Percentiles rank a stretch among this genome's conserved stretches.
Conservation (phyloP, 2,888 invertebrate species). For the Lydus trimaculatus region DNA sequence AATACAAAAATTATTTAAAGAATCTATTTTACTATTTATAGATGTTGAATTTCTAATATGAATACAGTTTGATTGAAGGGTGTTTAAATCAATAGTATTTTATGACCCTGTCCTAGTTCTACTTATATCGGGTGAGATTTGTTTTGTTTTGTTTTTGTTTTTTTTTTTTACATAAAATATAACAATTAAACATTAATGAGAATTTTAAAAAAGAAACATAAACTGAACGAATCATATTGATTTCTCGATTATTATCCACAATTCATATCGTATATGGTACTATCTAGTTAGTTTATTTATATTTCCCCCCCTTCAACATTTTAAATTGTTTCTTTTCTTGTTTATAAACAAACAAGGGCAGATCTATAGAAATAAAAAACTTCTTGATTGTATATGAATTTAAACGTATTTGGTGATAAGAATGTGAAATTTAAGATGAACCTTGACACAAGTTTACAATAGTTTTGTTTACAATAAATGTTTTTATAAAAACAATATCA, state of each 20-base stretch:
- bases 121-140: conserved; percentile 6
- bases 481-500: neutral
- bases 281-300: neutral
- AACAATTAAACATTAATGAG: conserved; percentile 1
- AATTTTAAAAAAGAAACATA: neutral
- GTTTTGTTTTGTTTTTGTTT: too few species aligned
- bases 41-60: neutral
- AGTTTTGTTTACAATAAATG: neutral
- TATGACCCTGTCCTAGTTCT: conserved; percentile 8
- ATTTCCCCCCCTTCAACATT: neutral
- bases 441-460: neutral
- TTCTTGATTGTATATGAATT: conserved; percentile 9
- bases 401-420: conserved; percentile 9
- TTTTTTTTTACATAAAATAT: neutral
- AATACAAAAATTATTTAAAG: neutral
- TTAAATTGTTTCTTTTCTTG: neutral
- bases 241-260: conserved; percentile 9
- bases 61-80: conserved; percentile 3
- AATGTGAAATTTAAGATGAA: conserved; percentile 7
- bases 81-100: conserved; percentile 6
- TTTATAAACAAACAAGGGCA: conserved; percentile 13
- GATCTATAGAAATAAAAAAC: conserved; percentile 6
- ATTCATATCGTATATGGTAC: conserved; percentile 4
- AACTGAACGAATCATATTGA: neutral
- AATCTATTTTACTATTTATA: neutral